These are phyloP conservation scores for Microcaecilia unicolor DNA, from an alignment of 2,797 vertebrate genomes.

Conservation along the genomic window DNA sequence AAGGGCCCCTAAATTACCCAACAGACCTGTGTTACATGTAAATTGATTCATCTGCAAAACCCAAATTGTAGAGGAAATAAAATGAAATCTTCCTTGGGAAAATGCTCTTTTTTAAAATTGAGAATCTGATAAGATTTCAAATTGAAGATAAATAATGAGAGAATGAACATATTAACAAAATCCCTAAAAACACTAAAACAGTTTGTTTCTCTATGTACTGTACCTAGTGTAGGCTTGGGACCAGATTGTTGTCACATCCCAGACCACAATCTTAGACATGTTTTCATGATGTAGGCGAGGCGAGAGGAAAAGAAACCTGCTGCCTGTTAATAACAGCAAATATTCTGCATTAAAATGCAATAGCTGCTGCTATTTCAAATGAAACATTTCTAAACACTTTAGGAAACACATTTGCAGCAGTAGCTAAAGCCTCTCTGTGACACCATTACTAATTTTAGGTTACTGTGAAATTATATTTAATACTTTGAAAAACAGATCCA, in stretches of 20 bases:
- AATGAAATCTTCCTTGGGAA: too few relatives aligned
- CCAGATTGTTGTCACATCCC: constrained; percentile 14
- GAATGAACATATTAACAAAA: constrained; percentile 26
- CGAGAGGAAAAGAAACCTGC: constrained; percentile 8
- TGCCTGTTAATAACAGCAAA: constrained; percentile 9
- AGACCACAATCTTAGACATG: constrained; percentile 27
- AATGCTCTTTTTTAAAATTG: too few relatives aligned
- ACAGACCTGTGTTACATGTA: too few relatives aligned
- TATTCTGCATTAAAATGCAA: constrained; percentile 17
- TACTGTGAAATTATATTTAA: constrained; percentile 4
- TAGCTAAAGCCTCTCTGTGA: constrained; percentile 7
- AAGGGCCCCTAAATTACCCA: too few relatives aligned
- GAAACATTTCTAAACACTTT: background rate
- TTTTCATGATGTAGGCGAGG: constrained; percentile 20
- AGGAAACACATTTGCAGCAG: constrained; percentile 12
- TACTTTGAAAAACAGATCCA: background rate
- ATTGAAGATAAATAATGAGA: too few relatives aligned
- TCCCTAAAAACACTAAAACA: constrained; percentile 21
- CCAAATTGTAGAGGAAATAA: too few relatives aligned
- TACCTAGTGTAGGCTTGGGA: constrained; percentile 21
- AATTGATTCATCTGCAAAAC: too few relatives aligned
- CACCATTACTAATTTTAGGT: constrained; percentile 9
- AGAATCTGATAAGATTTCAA: too few relatives aligned
- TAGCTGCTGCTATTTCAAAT: constrained; percentile 14
- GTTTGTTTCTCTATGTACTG: constrained; percentile 18